Base-by-base conservation (phyloP, 1,140 invertebrate species). In the Chelonus insularis region DNA sequence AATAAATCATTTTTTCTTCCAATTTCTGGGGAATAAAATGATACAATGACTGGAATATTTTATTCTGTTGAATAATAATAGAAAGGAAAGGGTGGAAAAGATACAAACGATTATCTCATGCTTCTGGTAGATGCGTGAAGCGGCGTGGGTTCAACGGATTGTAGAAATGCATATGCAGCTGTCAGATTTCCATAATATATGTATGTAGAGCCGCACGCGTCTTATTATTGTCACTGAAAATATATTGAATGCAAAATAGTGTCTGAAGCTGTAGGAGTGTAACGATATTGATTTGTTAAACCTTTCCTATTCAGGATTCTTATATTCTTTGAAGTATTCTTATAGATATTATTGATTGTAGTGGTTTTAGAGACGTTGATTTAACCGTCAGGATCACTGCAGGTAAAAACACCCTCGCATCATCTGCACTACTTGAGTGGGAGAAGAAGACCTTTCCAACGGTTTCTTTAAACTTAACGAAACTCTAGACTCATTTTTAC, bases 141-240 rank as follows among this genome's bases (percentile, higher is more conserved):
- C 25, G 9, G 54, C 39, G 37, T 25, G 39, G 54, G 54, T 56
- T 43, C 37, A 56, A 56, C n/a, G 54, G 54, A 43, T 56, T 56
- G 20, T 45, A 23, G 23, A 23, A 39, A 56, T 56, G 11, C 21
- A 43, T 32, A 39, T 32, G 39, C 54, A 56, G 54, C 54, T 56
- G 54, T 12, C 54, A 56, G 34, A 25, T 14, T 37, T 54, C 14
- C 34, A 48, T 54, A 23, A 7, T 56, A 36, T 36, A 34, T n/a
- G 29, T 36, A 34, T n/a, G 29, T 23, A 9, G n/a, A 14, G 29
- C 7, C 51, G 20, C 54, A 25, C 39, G 54, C 20, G 37, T 43
- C 37, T 21, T 21, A 56, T 43, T 43, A 37, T 43, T 2, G n/a
- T 21, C 9, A n/a, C n/a, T n/a, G n/a, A n/a, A n/a, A 21, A 54